A percentile compares a stretch with the other conserved stretches of the same genome.
phyloP scores from a whole-genome alignment of 2,888 invertebrate species.

The Drosophila cognata region DNA sequence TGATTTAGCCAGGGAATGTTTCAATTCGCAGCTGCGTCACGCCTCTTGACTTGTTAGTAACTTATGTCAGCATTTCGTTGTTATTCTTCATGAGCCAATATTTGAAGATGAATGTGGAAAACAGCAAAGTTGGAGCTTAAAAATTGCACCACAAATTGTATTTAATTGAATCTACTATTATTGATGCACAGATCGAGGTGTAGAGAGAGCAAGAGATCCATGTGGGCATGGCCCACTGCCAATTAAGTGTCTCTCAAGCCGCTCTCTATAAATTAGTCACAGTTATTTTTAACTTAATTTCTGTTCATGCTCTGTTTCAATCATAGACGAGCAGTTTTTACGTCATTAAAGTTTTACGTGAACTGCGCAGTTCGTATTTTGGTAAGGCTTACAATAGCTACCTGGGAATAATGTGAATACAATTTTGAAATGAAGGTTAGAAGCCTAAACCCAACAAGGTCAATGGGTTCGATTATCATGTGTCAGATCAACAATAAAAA shows the following conservation, averaged over 20 bases:
- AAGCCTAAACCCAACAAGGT: slow-evolving; percentile 11
- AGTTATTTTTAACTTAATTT: slow-evolving; percentile 13
- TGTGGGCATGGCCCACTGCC: slow-evolving; percentile 1
- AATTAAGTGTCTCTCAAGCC: slow-evolving; percentile 42
- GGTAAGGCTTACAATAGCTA: not conserved
- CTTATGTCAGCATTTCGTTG: not conserved
- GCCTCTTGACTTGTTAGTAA: not conserved
- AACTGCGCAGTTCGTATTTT: slow-evolving; percentile 20
- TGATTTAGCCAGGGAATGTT: no score
- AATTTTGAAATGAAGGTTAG: not conserved
- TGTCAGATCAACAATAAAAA: slow-evolving; percentile 6
- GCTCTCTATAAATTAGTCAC: slow-evolving; percentile 48
- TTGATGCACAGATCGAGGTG: not conserved
- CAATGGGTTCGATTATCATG: slow-evolving; percentile 26
- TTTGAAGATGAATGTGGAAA: not conserved
- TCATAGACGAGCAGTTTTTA: not conserved
- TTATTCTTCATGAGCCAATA: not conserved
- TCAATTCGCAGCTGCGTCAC: no score
- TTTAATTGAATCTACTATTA: slow-evolving; percentile 11
- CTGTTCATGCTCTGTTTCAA: slow-evolving; percentile 2
- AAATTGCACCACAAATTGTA: not conserved
- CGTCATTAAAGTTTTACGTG: slow-evolving; percentile 3
- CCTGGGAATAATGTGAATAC: not conserved
- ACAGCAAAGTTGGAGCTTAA: not conserved
- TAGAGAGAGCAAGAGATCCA: not conserved